A percentile compares a stretch with the other conserved stretches of the same genome.
Evolutionary conservation across 2,113 vertebrate species (phyloP).

Genomic region (Cacatua alba): DNA sequence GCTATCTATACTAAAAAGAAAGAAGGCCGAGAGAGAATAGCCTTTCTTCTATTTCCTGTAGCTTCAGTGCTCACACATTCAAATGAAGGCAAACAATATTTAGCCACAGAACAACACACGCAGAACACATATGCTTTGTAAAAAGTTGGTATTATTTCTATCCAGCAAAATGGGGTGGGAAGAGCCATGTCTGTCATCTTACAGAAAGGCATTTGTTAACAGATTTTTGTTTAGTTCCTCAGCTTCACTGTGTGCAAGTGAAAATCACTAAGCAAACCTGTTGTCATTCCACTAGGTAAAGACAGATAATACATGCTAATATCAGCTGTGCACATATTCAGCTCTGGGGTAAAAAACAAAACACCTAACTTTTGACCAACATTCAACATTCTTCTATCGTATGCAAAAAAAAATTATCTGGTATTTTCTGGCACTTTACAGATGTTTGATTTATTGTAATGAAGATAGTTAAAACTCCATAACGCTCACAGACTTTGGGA

Average conservation of each 20-base stretch:
- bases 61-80: conserved; percentile 42
- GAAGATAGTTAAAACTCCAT: background rate
- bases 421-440: background rate
- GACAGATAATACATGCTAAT: background rate
- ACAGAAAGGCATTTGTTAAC: background rate
- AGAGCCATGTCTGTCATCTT: background rate
- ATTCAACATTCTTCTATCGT: background rate
- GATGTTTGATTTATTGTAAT: background rate
- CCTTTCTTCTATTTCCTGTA: conserved; percentile 48
- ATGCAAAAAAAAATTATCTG: background rate
- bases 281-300: background rate
- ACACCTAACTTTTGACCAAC: background rate
- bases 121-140: background rate
- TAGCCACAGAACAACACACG: conserved; percentile 29
- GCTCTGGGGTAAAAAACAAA: background rate
- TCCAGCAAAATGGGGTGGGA: background rate
- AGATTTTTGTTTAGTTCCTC: background rate
- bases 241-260: background rate
- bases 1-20: conserved; percentile 66
- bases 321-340: background rate
- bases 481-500: background rate
- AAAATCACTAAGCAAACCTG: background rate
- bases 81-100: conserved; percentile 57
- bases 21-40: conserved; percentile 38
- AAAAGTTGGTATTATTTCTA: conserved; percentile 20